Conservation (phyloP, 2,113 vertebrate genomes). For the Blennius ocellaris region DNA sequence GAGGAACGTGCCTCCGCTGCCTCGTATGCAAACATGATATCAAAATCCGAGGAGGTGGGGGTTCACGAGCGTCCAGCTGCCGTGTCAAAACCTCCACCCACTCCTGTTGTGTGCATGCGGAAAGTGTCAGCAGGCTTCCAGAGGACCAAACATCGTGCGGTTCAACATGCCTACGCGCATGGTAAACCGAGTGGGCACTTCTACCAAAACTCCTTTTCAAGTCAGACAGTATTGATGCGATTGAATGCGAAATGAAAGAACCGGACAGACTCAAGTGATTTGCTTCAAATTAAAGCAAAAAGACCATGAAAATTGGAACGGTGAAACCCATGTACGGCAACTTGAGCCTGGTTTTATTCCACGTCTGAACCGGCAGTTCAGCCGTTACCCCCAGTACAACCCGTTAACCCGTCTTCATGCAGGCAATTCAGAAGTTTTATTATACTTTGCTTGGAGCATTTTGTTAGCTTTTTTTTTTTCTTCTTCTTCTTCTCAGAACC, state of each 20-base stretch:
- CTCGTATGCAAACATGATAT: too few species aligned
- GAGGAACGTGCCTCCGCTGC: too few species aligned
- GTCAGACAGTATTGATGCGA: too few species aligned
- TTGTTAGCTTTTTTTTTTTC: neutral
- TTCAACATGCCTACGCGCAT: slow-evolving; percentile 18
- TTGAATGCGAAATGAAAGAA: too few species aligned
- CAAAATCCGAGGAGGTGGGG: too few species aligned
- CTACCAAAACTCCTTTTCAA: too few species aligned
- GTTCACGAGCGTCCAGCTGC: neutral
- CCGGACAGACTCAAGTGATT: too few species aligned
- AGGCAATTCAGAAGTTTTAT: neutral
- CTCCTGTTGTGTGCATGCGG: neutral
- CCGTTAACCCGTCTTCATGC: neutral
- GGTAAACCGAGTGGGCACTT: slow-evolving; percentile 19
- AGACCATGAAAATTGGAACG: too few species aligned
- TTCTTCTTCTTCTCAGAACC: slow-evolving; percentile 1
- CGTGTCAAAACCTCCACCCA: slow-evolving; percentile 30
- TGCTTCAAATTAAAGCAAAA: too few species aligned
- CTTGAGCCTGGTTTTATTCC: too few species aligned
- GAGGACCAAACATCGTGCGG: neutral
- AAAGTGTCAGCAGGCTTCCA: slow-evolving; percentile 1
- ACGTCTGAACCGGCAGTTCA: too few species aligned
- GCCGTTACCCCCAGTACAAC: neutral
- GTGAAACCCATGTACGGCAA: too few species aligned
- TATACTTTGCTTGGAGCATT: slow-evolving; percentile 1